Evolutionary conservation across 2,113 vertebrate species (phyloP), one percentile per base, ranked within the genome.

Genomic region (Sprattus sprattus): DNA sequence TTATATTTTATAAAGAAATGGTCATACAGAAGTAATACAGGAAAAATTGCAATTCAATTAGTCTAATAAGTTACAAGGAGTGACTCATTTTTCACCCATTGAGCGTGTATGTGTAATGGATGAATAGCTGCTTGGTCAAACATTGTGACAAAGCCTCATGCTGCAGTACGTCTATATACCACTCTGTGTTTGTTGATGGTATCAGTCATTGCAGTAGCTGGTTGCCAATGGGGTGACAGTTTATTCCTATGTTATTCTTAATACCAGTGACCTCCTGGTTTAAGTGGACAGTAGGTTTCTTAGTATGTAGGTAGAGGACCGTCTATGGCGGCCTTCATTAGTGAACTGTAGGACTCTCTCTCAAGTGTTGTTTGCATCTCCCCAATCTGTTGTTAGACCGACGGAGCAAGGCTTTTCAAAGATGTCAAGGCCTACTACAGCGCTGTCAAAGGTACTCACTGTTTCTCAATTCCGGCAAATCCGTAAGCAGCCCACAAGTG

Each of bases 401-500:
- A 99, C 91, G 97, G 97, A 47, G 89, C 91, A 83, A 96, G 92
- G 88, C 94, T 99, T 87, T 95, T 94, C 91, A 99, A 99, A 91
- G 97, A 99, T 46, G 95, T 99, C 39, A 97, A 95, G 91, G 94
- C 95, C 44, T 97, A 98, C 93, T 91, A 96, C 2, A 89, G 88
- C 18, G 95, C 97, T 0, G 97, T 99, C 52, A 98, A 96, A 97
- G 97, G 98, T 99, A 90, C 15, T 20, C 71, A 13, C 28, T 32
- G 28, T 16, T 32, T 39, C 13, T 32, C 28, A 13, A 13, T 39
- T 39, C 11, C 28, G 39, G 13, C 71, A 39, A 11, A 15, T 39
- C 15, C 5, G 3, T 5, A 60, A 78, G 32, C 28, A 32, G 28
- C 32, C 32, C n/a, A 57, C 52, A n/a, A 25, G 60, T 39, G 13